Evolutionary conservation across 2,797 vertebrate genomes (phyloP), one percentile per base, ranked within the genome.

Genomic region (Pangasius mekongensis): DNA sequence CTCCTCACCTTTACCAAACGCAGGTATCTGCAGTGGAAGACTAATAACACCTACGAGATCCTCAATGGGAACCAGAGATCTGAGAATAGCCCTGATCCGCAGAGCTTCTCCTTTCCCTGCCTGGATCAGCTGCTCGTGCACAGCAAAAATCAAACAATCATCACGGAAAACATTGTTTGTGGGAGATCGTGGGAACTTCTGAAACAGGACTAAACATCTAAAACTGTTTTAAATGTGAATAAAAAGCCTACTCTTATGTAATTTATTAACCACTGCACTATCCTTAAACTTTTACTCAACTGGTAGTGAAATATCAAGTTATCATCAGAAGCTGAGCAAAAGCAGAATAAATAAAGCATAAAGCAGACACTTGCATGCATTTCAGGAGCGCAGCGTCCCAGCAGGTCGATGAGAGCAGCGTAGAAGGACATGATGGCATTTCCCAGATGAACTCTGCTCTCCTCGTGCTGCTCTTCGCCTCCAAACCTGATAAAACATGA

Each of bases 381-480:
- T 95, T 99, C 98, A 0, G 98, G 98, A 2, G 98, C 98, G 62
- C 98, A 99, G 83, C 98, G 97, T 58, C 98, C 98, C 91, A 99
- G 94, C 89, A 99, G 93, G 93, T 99, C 98, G 64, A 99, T 99
- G 73, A 99, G 96, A 87, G 98, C 97, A 0, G 98, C 96, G 22
- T 99, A 98, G 93, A 99, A 99, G 47, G 98, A 98, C 97, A 99
- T 98, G 93, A 99, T 96, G 91, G 98, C 96, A 0, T 99, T 98
- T 91, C 98, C 98, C 89, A 99, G 94, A 90, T 99, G 98, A 24
- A 99, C 97, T 39, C 95, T 96, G 95, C 96, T 97, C 89, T 99
- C 98, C 91, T 99, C 98, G 0, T 97, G 98, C 76, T 96, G 96
- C 90, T 98, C 98, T 90, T 98, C 98, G 11, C 97, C 97, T 74